These are phyloP conservation scores for Odontothrips loti DNA, from an alignment of 2,888 invertebrate genomes.

Conservation along the genomic window DNA sequence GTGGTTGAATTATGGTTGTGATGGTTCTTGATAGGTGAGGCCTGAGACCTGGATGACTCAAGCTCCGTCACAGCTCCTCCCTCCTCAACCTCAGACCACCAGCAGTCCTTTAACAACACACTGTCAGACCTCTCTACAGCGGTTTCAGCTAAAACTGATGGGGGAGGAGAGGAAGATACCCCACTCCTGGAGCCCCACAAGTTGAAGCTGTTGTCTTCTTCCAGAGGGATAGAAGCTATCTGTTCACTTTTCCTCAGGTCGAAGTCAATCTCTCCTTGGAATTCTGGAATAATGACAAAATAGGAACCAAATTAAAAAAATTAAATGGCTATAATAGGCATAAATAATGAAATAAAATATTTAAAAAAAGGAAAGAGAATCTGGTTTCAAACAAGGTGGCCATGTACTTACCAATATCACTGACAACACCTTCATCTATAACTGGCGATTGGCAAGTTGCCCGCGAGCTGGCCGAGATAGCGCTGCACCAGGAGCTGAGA, in stretches of 20 bases:
- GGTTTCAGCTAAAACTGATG: conserved; percentile 2
- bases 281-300: not conserved
- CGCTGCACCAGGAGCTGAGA: conserved; percentile 59
- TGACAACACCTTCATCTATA: not conserved
- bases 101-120: conserved; percentile 5
- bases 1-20: not conserved
- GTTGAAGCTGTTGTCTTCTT: conserved; percentile 8
- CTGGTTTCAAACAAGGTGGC: not conserved
- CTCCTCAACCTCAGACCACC: not conserved
- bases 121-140: not conserved
- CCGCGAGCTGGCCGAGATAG: conserved; percentile 42
- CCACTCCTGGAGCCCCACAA: not conserved
- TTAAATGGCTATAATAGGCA: no score
- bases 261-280: conserved; percentile 22
- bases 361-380: not conserved
- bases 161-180: not conserved
- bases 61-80: not conserved
- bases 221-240: conserved; percentile 19
- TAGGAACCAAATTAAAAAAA: not conserved
- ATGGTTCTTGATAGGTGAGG: not conserved
- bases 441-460: not conserved
- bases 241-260: conserved; percentile 22
- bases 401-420: not conserved
- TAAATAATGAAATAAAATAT: not conserved
- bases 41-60: not conserved